A percentile compares a stretch with the other conserved stretches of the same genome.
Evolutionary conservation across 2,113 vertebrate species (phyloP).

Genomic region (Nansenia antarctica): DNA sequence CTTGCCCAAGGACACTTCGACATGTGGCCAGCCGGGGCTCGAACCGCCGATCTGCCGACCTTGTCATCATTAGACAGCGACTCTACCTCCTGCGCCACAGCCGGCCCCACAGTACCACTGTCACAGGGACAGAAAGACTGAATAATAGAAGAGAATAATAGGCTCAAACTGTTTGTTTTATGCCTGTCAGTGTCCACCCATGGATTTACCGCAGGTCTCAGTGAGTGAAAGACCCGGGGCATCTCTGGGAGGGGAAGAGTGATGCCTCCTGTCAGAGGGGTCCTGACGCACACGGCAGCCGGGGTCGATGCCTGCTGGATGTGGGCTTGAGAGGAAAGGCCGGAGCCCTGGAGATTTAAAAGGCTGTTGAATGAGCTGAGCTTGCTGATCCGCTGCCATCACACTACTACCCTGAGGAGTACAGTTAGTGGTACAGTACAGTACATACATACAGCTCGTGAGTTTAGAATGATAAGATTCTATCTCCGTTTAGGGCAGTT

Average conservation of each 20-base stretch:
- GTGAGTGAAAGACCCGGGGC: neutral
- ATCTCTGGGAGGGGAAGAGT: conserved; percentile 9
- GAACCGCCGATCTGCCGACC: too few relatives aligned
- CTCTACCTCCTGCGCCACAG: too few relatives aligned
- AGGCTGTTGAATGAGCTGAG: conserved; percentile 10
- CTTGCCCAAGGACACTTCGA: too few relatives aligned
- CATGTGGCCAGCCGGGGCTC: too few relatives aligned
- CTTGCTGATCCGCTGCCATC: neutral
- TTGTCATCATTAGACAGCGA: too few relatives aligned
- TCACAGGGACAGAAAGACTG: neutral
- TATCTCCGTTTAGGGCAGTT: too few relatives aligned
- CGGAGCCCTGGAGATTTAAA: conserved; percentile 14
- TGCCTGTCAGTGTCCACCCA: neutral
- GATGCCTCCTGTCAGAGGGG: conserved; percentile 4
- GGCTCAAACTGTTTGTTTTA: neutral
- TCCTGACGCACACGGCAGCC: neutral
- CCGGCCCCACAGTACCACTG: too few relatives aligned
- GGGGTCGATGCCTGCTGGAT: conserved; percentile 11
- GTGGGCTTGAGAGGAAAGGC: neutral
- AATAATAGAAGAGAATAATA: neutral
- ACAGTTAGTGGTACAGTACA: neutral
- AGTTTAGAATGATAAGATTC: too few relatives aligned
- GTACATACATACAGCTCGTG: too few relatives aligned
- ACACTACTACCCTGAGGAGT: neutral
- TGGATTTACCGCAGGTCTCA: neutral